These are phyloP conservation scores for Scomber colias DNA, from an alignment of 2,113 vertebrate genomes.

Conservation along the genomic window DNA sequence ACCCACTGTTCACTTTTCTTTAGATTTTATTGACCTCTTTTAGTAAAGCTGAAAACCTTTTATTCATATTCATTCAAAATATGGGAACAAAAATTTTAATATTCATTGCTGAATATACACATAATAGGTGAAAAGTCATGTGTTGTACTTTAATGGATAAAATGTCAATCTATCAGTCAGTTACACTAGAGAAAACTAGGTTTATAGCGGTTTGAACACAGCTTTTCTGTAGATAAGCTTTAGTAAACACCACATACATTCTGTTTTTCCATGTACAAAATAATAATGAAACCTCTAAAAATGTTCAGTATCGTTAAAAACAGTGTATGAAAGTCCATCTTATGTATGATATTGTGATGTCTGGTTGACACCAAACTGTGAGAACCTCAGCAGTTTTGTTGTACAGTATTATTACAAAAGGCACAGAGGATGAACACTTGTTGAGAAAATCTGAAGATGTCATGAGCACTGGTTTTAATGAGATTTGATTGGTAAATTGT, in stretches of 20 bases:
- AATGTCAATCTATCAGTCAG: neutral
- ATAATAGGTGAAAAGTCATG: neutral
- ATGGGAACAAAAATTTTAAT: neutral
- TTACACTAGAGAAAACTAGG: neutral
- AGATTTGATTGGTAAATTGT: slow-evolving; percentile 16
- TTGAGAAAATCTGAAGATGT: neutral
- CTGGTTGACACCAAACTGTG: neutral
- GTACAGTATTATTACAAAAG: no score
- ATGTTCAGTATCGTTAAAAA: neutral
- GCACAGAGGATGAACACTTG: slow-evolving; percentile 6
- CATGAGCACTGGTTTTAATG: neutral
- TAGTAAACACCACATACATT: neutral
- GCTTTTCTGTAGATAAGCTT: neutral
- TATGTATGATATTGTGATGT: neutral
- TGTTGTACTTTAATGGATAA: neutral
- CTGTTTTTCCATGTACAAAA: slow-evolving; percentile 11
- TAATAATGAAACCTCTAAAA: slow-evolving; percentile 17
- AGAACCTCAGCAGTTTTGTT: neutral
- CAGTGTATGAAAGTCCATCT: neutral
- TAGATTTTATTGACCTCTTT: neutral
- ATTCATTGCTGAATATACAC: neutral
- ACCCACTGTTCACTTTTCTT: neutral
- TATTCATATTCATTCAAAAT: no score
- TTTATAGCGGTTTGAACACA: neutral
- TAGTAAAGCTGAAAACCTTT: neutral